Evolutionary conservation across 2,888 invertebrate genomes (phyloP).

Genomic region (Odontocolon sp.): DNA sequence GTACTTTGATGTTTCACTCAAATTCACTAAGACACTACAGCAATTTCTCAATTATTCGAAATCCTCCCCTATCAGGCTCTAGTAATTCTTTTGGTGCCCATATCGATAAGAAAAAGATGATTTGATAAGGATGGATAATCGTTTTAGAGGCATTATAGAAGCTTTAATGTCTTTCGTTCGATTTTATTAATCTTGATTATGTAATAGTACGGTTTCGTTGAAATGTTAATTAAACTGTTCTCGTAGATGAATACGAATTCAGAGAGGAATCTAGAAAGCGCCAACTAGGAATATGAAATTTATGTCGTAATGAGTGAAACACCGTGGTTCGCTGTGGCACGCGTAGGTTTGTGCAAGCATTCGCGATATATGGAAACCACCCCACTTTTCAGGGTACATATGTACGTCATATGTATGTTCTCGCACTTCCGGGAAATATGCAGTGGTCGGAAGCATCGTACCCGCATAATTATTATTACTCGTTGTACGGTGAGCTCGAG

Average conservation of each 20-base stretch:
- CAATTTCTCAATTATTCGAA: background rate
- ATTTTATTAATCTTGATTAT: no score
- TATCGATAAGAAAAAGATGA: slow-evolving; percentile 8
- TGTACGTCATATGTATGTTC: background rate
- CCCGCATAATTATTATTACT: slow-evolving; percentile 15
- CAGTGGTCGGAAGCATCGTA: background rate
- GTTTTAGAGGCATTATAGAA: slow-evolving; percentile 59
- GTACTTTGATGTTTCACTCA: background rate
- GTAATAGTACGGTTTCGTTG: background rate
- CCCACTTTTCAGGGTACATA: background rate
- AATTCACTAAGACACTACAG: background rate
- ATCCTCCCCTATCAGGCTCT: slow-evolving; percentile 4
- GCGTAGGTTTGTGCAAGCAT: background rate
- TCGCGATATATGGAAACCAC: background rate
- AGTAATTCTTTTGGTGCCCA: background rate
- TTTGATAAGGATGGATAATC: slow-evolving; percentile 51
- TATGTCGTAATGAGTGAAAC: slow-evolving; percentile 7
- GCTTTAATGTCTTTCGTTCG: no score
- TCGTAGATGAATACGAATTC: background rate
- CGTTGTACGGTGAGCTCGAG: background rate
- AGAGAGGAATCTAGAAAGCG: background rate
- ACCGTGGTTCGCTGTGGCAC: background rate
- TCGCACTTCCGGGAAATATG: slow-evolving; percentile 1
- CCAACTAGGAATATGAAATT: background rate
- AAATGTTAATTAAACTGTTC: background rate